phyloP scores from a whole-genome alignment of 30 jellyfish, hydroid and myxozoan species.

The Sanderia malayensis region DNA sequence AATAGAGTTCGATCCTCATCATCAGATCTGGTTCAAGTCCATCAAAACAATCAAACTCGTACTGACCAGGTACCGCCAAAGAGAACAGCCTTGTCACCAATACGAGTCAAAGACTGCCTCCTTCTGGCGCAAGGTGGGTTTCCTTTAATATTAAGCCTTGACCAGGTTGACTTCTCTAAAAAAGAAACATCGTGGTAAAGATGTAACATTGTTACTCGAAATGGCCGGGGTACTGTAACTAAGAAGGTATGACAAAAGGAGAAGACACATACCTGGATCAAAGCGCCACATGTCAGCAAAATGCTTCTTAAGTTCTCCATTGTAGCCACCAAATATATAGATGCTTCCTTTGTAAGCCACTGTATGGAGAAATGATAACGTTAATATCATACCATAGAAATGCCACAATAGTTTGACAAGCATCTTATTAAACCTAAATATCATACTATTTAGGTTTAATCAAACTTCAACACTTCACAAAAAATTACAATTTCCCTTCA shows the following conservation, averaged over 20 bases:
- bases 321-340: conserved; percentile 64
- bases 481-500: not conserved
- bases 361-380: not conserved
- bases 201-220: too few relatives aligned
- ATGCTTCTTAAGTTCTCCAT: conserved; percentile 36
- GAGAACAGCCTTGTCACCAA: conserved; percentile 57
- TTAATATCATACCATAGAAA: too few relatives aligned
- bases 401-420: too few relatives aligned
- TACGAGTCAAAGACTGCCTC: conserved; percentile 49
- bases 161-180: conserved; percentile 36
- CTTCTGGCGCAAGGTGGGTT: conserved; percentile 66
- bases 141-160: conserved; percentile 29
- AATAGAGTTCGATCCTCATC: not conserved
- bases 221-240: too few relatives aligned
- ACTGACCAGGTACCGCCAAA: conserved; percentile 71
- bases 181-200: too few relatives aligned
- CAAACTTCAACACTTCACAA: too few relatives aligned
- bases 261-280: conserved; percentile 38
- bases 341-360: conserved; percentile 29
- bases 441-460: too few relatives aligned
- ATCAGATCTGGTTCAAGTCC: too few relatives aligned
- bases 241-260: not conserved
- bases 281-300: conserved; percentile 60
- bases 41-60: not conserved
- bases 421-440: too few relatives aligned